phyloP scores from a whole-genome alignment of 1,140 invertebrate genomes.

The Orius insidiosus region DNA sequence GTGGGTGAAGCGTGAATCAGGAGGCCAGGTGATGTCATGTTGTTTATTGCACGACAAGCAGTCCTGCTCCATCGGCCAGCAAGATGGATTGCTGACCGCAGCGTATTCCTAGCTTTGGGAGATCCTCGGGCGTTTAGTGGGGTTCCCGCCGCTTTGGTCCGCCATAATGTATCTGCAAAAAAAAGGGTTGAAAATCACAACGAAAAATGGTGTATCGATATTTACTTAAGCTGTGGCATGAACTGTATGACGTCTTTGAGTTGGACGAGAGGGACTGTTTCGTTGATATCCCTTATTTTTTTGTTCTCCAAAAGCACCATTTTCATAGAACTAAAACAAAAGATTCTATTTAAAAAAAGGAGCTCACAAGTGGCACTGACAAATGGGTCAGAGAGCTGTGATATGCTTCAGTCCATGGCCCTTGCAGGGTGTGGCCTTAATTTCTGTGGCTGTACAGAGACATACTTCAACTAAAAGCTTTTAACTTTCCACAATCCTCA shows the following conservation, averaged over 20 bases:
- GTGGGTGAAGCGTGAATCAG: slow-evolving; percentile 13
- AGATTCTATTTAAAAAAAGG: slow-evolving; percentile 9
- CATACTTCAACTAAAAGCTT: too few species aligned
- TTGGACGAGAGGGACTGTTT: slow-evolving; percentile 50
- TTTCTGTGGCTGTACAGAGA: too few species aligned
- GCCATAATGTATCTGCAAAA: slow-evolving; percentile 25
- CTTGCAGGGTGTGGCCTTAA: too few species aligned
- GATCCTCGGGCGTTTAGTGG: too few species aligned
- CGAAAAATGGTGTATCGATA: not conserved
- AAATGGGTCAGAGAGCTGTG: too few species aligned
- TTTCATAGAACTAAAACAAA: slow-evolving; percentile 44
- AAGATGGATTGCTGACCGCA: slow-evolving; percentile 11
- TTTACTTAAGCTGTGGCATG: slow-evolving; percentile 59
- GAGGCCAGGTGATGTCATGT: slow-evolving; percentile 13
- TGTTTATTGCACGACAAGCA: slow-evolving; percentile 14
- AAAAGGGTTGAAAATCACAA: too few species aligned
- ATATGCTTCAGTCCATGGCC: too few species aligned
- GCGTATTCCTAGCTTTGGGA: slow-evolving; percentile 36
- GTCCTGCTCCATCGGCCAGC: slow-evolving; percentile 13
- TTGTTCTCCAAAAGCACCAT: slow-evolving; percentile 52
- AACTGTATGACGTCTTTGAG: slow-evolving; percentile 63
- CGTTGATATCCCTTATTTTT: slow-evolving; percentile 45
- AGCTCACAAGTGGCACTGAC: too few species aligned
- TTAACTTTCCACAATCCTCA: too few species aligned
- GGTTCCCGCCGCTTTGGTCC: too few species aligned